phyloP scores from a whole-genome alignment of 1,140 invertebrate genomes.

The Centruroides vittatus region DNA sequence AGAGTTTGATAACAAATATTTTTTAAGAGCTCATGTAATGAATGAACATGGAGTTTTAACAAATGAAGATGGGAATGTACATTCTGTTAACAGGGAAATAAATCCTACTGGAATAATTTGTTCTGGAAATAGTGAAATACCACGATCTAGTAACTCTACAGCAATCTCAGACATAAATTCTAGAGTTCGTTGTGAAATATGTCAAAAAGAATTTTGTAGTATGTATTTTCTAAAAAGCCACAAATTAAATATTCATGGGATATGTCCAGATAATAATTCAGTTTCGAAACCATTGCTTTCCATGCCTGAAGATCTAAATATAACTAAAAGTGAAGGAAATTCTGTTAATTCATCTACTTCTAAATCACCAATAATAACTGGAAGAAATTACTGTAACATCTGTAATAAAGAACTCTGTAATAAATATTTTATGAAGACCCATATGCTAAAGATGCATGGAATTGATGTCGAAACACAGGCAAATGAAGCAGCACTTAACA shows the following conservation, averaged over 20 bases:
- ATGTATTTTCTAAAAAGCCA: constrained; percentile 11
- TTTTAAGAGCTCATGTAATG: constrained; percentile 41
- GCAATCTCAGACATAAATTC: constrained; percentile 15
- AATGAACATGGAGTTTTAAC: constrained; percentile 40
- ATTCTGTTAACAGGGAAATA: constrained; percentile 1
- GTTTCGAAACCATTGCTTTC: not conserved
- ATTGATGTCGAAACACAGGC: constrained; percentile 56
- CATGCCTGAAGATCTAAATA: not conserved
- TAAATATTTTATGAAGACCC: constrained; percentile 99
- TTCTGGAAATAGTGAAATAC: not conserved
- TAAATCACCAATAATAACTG: constrained; percentile 19
- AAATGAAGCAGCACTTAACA: constrained; percentile 49
- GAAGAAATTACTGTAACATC: constrained; percentile 85
- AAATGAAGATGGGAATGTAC: constrained; percentile 25
- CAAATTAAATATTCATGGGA: constrained; percentile 11
- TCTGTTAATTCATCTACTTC: not conserved
- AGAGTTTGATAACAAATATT: constrained; percentile 41
- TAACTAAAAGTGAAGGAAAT: not conserved
- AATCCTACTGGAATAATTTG: not conserved
- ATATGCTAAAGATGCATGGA: constrained; percentile 98
- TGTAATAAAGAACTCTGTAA: constrained; percentile 99
- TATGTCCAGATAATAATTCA: constrained; percentile 1
- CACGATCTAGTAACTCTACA: not conserved
- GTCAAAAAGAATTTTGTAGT: constrained; percentile 13
- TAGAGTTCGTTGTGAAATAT: constrained; percentile 36